Evolutionary conservation across 2,888 invertebrate species (phyloP), one percentile per base, ranked within the genome.

Genomic region (Hirudinaria manillensis): DNA sequence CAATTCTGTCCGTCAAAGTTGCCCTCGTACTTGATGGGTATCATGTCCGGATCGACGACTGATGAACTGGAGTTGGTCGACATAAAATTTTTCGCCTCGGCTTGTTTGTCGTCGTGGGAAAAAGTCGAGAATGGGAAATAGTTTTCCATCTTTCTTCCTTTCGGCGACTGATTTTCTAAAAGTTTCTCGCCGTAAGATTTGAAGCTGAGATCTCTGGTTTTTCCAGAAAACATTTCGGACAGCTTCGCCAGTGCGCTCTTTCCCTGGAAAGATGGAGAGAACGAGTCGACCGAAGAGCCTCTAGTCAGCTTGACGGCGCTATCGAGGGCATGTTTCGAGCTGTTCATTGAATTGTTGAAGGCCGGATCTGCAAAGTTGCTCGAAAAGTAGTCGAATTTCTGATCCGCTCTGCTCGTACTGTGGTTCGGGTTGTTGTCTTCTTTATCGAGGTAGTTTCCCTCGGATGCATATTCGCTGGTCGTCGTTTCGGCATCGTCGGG

Each of bases 1-100:
- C 53, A 77, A 45, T 74, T 72, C 65, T 72, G 75, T 19, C 24
- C 66, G 24, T 72, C 66, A 29, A 72, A 72, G 51, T 72, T 38
- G 3, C 72, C 56, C 27, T 72, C 72, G 56, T 55, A 72, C 32
- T 72, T 72, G 32, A 70, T 70, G n/a, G 71, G 71, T 19, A 27
- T n/a, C 45, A 51, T 70, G 51, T 70, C 71, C 51, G 71, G 71
- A 51, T 70, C 71, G 24, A 38, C 71, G n/a, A 27, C 45, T 29
- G 55, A 27, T 55, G 53, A 32, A 29, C 24, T 21, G 32, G 29
- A 55, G 55, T 27, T 24, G 27, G 53, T 29, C 21, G 72, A 72
- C 21, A 53, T 29, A 6, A 27, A 55, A 21, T 21, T 55, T 55
- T 24, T 72, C 21, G 51, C 27, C 38, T 70, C 45, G 55, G 4